Evolutionary conservation across 1,140 invertebrate genomes (phyloP), one percentile per base, ranked within the genome.

Genomic region (Rhynchophorus ferrugineus): DNA sequence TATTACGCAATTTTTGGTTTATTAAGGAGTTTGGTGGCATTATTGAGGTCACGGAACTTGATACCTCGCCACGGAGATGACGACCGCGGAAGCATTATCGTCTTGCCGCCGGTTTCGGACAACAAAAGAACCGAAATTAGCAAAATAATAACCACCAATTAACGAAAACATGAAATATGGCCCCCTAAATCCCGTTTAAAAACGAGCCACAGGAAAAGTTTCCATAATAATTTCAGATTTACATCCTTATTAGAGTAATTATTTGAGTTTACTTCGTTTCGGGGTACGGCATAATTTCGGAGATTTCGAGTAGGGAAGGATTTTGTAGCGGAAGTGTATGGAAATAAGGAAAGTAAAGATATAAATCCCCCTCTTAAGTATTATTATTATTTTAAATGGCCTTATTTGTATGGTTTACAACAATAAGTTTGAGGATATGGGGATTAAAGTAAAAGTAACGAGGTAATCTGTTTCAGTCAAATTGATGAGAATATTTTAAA

Each of bases 111-210:
- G 13, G 37, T 19, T 14, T 6, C 5, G 17, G 17, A 38, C 37
- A 34, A 38, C 37, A 38, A 38, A 38, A 38, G 37, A 19, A 19
- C 13, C 13, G 37, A 19, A 38, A 38, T 19, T 14, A 38, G 37
- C 18, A 38, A 38, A 38, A 38, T 38, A 38, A 38, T 38, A 38
- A 38, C 37, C 37, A 19, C n/a, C 37, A 38, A 38, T 38, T 38
- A 38, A 19, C 37, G 37, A 38, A 38, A 38, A 38, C 18, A 38
- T 38, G 13, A 38, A 38, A 38, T 38, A 38, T 19, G 5, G 13
- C 7, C 13, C 13, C 13, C 37, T 14, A 6, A 38, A 38, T 38
- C 37, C 37, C 13, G 17, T 38, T 38, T 38, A 13, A 38, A 38
- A 38, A 38, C 37, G 13, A 38, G 5, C 37, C 5, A 19, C 37